Base-by-base conservation (phyloP, 2,888 invertebrate genomes). In the Chloromyia formosa region DNA sequence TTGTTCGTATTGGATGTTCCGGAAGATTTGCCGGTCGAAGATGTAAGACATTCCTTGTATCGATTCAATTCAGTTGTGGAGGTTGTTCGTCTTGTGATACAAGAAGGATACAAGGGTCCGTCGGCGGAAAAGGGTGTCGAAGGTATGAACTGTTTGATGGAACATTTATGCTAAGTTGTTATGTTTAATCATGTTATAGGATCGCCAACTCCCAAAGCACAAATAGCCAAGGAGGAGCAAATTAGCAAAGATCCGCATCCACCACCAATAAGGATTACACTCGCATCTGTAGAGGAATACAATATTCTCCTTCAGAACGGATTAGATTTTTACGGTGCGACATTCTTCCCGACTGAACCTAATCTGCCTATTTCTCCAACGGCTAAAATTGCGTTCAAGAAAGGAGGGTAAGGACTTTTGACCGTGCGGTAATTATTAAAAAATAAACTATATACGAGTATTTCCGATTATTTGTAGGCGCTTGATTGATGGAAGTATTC, bases 271-370 rank as follows among this genome's bases (percentile, higher is more conserved):
- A 89, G 93, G 75, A 89, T 93, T 74, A 93, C 93, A 0, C 86
- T 93, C 78, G 93, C 93, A 75, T 92, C 89, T 75, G 87, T 92
- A 77, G 93, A 93, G 79, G 93, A 93, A 81, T 92, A 90, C 79
- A 92, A 93, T 84, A 90, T 90, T 80, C 87, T 94, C 74, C 87
- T 94, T 75, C 94, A 94, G 84, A 93, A 93, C 81, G 94, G 94
- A 0, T 87, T 94, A 75, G 94, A 94, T 86, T 94, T 94, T 87
- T 94, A 94, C 82, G 94, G 94, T 20, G 94, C 94, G 60, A 94
- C 94, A 23, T 94, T 92, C 87, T 94, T 94, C 86, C 94, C 94
- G 66, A 93, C 94, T 2, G 94, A 94, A 83, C 88, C 93, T 77
- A 91, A 91, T 54, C 88, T 89, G 77, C 89, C 91, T 40, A 88